Evolutionary conservation across 1,140 invertebrate genomes (phyloP).

Genomic region (Macrocentrus cingulum): DNA sequence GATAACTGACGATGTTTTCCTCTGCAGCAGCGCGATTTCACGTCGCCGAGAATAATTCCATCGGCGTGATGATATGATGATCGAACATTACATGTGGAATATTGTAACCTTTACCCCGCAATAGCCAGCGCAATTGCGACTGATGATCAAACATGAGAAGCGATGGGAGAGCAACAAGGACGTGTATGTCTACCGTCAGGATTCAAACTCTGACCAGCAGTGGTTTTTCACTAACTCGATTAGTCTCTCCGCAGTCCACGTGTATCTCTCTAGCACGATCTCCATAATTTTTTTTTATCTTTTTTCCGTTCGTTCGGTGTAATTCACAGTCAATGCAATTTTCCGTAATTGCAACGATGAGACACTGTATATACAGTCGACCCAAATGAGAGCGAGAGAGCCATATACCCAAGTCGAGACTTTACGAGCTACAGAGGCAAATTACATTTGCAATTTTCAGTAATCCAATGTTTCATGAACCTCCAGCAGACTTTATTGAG

Average conservation of each 20-base stretch:
- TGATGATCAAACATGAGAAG: too few species aligned
- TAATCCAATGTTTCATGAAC: conserved; percentile 25
- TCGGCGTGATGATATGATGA: too few species aligned
- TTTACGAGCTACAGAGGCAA: conserved; percentile 35
- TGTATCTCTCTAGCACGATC: conserved; percentile 5
- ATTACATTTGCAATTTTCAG: conserved; percentile 39
- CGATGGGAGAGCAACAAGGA: too few species aligned
- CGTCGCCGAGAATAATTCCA: too few species aligned
- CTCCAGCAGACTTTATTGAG: background rate
- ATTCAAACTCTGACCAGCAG: conserved; percentile 40
- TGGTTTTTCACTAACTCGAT: conserved; percentile 56
- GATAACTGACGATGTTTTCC: too few species aligned
- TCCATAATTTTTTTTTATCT: conserved; percentile 18
- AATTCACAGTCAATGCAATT: conserved; percentile 51
- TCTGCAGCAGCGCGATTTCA: too few species aligned
- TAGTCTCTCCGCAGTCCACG: conserved; percentile 39
- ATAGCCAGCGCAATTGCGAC: too few species aligned
- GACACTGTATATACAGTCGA: conserved; percentile 19
- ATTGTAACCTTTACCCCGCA: too few species aligned
- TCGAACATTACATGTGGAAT: too few species aligned
- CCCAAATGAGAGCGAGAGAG: conserved; percentile 15
- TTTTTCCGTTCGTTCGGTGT: conserved; percentile 40
- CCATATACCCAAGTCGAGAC: conserved; percentile 28
- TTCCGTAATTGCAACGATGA: conserved; percentile 46
- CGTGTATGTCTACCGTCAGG: background rate